Evolutionary conservation across 2,888 invertebrate species (phyloP), one percentile per base, ranked within the genome.

Genomic region (Timema cristinae): DNA sequence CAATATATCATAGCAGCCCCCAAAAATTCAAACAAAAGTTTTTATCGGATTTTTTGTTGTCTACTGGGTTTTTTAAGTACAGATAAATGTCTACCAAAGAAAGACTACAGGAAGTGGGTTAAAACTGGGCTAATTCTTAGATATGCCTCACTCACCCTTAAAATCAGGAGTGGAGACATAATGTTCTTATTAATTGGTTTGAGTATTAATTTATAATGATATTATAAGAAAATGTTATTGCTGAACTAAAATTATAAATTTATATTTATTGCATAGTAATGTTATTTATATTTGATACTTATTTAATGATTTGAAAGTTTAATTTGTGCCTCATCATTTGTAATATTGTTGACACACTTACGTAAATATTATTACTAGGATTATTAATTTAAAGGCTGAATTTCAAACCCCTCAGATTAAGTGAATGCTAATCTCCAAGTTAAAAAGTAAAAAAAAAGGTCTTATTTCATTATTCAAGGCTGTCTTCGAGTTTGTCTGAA

Each of bases 21-120:
- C 56, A n/a, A 56, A 56, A 56, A 56, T 56, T 10, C 56, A n/a
- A 56, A 56, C 56, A 56, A 56, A 56, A 56, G 9, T 5, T 56
- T 11, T 56, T n/a, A 8, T 8, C 5, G 56, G 16, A 6, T n/a
- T 56, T 56, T 56, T 56, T 5, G n/a, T 7, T 15, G 7, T 56
- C n/a, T 15, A 56, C n/a, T 16, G 56, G n/a, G n/a, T 56, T 15
- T 16, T 56, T n/a, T 8, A 15, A 8, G 16, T 15, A 1, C n/a
- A 16, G 13, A 56, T 6, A 16, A 56, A 56, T 1, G 56, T 56
- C 56, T 56, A 56, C 56, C 56, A 56, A 8, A 6, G 6, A 15
- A n/a, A 2, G 56, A 56, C 56, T 5, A 2, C 7, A n/a, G 56
- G 56, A 56, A 56, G 56, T 56, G 56, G 56, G 56, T 56, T 56